Conservation (phyloP, 2,113 vertebrate species). For the Laterallus jamaicensis region DNA sequence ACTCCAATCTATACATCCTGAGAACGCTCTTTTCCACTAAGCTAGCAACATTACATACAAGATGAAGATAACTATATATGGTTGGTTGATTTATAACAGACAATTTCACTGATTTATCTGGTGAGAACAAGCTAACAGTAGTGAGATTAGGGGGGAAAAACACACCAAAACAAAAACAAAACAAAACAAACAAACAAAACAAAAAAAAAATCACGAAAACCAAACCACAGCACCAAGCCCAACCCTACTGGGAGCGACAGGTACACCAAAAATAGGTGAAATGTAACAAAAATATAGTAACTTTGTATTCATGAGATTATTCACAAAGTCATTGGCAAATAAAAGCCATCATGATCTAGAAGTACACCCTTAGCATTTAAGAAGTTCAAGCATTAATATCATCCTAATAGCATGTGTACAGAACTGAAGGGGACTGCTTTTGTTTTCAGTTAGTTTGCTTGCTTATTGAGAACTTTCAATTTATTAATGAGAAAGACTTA, state of each 20-base stretch:
- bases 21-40: background rate
- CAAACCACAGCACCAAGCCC: background rate
- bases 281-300: background rate
- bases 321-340: background rate
- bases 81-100: background rate
- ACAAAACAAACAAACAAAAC: too few relatives aligned
- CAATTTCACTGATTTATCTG: background rate
- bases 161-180: background rate
- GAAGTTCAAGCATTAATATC: background rate
- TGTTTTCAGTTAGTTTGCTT: background rate
- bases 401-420: background rate
- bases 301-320: background rate
- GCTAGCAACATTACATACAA: background rate
- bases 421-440: background rate
- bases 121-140: background rate
- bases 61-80: background rate
- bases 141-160: rapidly evolving
- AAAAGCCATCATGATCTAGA: background rate
- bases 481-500: background rate
- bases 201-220: too few relatives aligned
- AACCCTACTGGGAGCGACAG: background rate
- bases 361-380: background rate
- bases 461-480: background rate
- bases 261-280: background rate
- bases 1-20: background rate